Evolutionary conservation across 2,797 vertebrate genomes (phyloP), one percentile per base, ranked within the genome.

Genomic region (Macropus fuliginosus): DNA sequence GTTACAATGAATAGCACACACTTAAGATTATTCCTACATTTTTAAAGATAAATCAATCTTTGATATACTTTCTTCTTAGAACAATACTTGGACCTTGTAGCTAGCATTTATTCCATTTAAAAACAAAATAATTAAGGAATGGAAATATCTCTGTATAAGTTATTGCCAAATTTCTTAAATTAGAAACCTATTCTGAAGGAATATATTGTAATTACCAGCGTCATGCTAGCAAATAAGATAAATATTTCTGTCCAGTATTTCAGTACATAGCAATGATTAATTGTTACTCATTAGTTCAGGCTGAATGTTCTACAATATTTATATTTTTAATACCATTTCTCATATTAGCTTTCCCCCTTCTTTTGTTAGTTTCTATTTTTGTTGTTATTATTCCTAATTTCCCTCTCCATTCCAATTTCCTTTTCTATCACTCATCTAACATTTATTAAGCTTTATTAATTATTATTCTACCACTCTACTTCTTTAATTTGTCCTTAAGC

Each of bases 281-380:
- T 56, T 55, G 94, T 96, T 95, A 89, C 5, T 93, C 92, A 93
- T 55, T 95, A 94, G 81, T 96, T 95, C 59, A 74, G 52, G 94
- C 50, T 59, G 56, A 93, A 92, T 16, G 62, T 21, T 55, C 14
- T 94, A 54, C 55, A 92, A 4, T 89, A 9, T 81, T 81, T 81
- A 74, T 91, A 31, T 92, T 50, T 57, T 95, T 4, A 46, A 91
- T 87, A 92, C 29, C 21, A 87, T 50, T 87, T 87, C 74, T 95
- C 52, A 28, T 91, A 54, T 55, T 95, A 62, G 87, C 91, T n/a
- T 94, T 96, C 2, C 18, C 94, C 18, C 90, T 56, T 21, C 92
- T 94, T 97, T 96, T 50, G 91, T 95, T 91, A 90, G 81, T 92
- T 93, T 93, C 56, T 74, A 16, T n/a, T 27, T 81, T 94, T 92